Evolutionary conservation across 2,113 vertebrate genomes (phyloP), one percentile per base, ranked within the genome.

Genomic region (Microcebus ravelobensis): DNA sequence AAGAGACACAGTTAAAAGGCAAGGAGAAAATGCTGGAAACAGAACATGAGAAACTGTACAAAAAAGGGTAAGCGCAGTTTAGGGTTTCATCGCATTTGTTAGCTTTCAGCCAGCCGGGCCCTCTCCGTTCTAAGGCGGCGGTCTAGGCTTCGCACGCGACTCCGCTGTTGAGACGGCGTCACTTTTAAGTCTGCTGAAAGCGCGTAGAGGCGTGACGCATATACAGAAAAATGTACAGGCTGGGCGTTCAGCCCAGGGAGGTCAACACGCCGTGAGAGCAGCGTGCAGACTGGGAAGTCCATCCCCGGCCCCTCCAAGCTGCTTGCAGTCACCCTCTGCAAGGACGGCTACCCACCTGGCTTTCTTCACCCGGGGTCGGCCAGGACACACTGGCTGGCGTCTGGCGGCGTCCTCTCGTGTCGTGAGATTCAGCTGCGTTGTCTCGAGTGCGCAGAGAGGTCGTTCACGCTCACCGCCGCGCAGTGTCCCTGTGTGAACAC

Each of bases 371-470:
- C 3, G 31, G 65, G 39, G 29, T 12, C 5, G 0, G 1, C 48
- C 17, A 3, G 3, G 42, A 29, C 0, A 3, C 15, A 0, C 45
- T 11, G 8, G 3, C 0, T 6, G 12, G 36, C 13, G 36, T 2
- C 36, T 0, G 10, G 59, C 31, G 1, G 14, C 45, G 17, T 31
- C 50, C 42, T 36, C 63, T 50, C 9, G 0, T 9, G 1, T 25
- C 25, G 6, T 23, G 73, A 48, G 50, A 34, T 21, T 8, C 55
- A 0, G 1, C 12, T 55, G 36, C 6, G 2, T 8, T 0, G 20
- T 10, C 3, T 20, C 3, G 0, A 5, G 27, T 1, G 4, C 6
- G 14, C 68, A 39, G 70, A 50, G 20, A 5, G 70, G 50, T 12
- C 5, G 0, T 5, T 31, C 15, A 0, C 8, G 50, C 4, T 52